Evolutionary conservation across 2,888 invertebrate genomes (phyloP), one percentile per base, ranked within the genome.

Genomic region (Chrysolina haemoptera): DNA sequence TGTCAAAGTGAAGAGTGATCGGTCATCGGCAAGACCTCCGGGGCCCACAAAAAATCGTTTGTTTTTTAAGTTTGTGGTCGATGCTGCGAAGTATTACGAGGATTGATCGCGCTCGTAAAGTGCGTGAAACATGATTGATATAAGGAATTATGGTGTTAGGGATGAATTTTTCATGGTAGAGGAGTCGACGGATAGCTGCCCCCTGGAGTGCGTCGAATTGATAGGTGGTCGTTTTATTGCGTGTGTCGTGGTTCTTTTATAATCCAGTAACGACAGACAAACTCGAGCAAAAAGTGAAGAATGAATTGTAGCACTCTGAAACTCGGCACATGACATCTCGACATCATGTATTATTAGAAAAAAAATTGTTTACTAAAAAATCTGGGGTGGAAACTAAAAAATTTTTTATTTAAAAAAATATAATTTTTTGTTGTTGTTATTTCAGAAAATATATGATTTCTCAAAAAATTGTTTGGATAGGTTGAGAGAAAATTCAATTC

Each of bases 1-100:
- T 87, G 87, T 87, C 87, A 87, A 83, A 83, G 86, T 86, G 86
- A 86, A 85, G 86, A 87, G 86, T 85, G 86, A 87, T 87, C 86
- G 86, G 86, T 87, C 87, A 86, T 86, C 85, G 81, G 80, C 70
- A 77, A 79, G 85, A 86, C 86, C 86, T 85, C 86, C 86, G 84
- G 83, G 82, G 35, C 80, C 79, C 75, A 76, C 75, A 79, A 79
- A 77, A 80, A 75, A 69, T 72, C 70, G 66, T 71, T 73, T 73
- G 68, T 65, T 77, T 64, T 74, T 75, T 73, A 62, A 46, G 70
- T 77, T 75, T 50, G 63, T 78, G 75, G 75, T 75, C 76, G 75
- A 76, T 79, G 78, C 76, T 79, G 77, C 78, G 74, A 71, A 71
- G 72, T 78, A 76, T 80, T 77, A 71, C 71, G 64, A 74, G 75